phyloP scores from a whole-genome alignment of 2,113 vertebrate species.

The Platanista minor region DNA sequence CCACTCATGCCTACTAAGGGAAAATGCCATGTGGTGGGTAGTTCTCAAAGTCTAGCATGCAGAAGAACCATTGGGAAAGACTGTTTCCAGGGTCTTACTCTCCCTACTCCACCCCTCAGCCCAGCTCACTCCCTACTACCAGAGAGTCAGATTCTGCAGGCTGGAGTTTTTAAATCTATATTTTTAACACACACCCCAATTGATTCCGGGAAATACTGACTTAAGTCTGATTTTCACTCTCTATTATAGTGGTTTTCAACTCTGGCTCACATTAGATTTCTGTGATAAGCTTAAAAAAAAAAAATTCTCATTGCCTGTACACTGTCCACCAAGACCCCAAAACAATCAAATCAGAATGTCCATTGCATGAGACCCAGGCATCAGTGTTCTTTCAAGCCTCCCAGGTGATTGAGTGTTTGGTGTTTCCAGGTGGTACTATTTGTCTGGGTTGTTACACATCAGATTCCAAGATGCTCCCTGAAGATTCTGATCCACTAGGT shows the following conservation, averaged over 20 bases:
- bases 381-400: background rate
- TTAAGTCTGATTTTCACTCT: background rate
- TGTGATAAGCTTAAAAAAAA: background rate
- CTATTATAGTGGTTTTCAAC: background rate
- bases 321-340: background rate
- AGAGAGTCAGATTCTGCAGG: background rate
- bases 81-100: background rate
- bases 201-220: background rate
- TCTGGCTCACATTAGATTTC: background rate
- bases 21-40: background rate
- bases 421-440: background rate
- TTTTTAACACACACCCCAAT: background rate
- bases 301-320: background rate
- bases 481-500: background rate
- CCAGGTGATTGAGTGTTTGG: background rate
- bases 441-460: background rate
- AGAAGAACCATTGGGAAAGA: background rate
- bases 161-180: background rate
- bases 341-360: background rate
- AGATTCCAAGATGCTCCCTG: background rate
- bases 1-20: background rate
- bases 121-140: background rate
- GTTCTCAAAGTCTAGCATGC: background rate
- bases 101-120: no score
- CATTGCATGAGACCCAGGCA: background rate